Percentiles rank a stretch among this genome's conserved stretches.
Evolutionary conservation across 2,888 invertebrate genomes (phyloP).

Genomic region (Trissolcus brochymenae): DNA sequence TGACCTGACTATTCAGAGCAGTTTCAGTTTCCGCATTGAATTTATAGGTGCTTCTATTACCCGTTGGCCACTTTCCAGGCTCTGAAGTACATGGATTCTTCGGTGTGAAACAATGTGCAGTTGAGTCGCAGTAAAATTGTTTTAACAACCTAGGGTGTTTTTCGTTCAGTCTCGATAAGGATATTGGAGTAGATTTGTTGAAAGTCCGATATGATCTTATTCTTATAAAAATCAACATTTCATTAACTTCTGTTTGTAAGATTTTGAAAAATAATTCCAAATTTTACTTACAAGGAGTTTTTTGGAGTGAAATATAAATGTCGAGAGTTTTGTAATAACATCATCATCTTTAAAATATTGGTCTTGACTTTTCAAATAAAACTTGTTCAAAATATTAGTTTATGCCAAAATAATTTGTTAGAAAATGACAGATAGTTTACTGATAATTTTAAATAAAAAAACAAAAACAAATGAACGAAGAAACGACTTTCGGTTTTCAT

Average conservation of each 20-base stretch:
- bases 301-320: not conserved
- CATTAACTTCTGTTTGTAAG: too few relatives aligned
- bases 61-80: conserved; percentile 64
- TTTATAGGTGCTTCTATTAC: conserved; percentile 61
- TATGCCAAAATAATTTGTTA: too few relatives aligned
- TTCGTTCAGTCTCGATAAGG: not conserved
- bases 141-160: not conserved
- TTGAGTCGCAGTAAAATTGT: conserved; percentile 1
- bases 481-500: not conserved
- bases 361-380: not conserved
- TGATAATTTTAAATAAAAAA: too few relatives aligned
- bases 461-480: too few relatives aligned
- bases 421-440: too few relatives aligned
- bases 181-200: not conserved
- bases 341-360: not conserved
- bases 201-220: not conserved
- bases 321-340: not conserved
- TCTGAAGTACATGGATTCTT: conserved; percentile 19
- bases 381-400: too few relatives aligned
- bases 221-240: not conserved
- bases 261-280: not conserved
- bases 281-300: not conserved
- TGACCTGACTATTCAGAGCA: conserved; percentile 79
- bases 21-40: conserved; percentile 77
- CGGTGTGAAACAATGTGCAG: not conserved